These are phyloP conservation scores for Hystrix cristata DNA, from an alignment of 2,113 vertebrate genomes.

Conservation along the genomic window DNA sequence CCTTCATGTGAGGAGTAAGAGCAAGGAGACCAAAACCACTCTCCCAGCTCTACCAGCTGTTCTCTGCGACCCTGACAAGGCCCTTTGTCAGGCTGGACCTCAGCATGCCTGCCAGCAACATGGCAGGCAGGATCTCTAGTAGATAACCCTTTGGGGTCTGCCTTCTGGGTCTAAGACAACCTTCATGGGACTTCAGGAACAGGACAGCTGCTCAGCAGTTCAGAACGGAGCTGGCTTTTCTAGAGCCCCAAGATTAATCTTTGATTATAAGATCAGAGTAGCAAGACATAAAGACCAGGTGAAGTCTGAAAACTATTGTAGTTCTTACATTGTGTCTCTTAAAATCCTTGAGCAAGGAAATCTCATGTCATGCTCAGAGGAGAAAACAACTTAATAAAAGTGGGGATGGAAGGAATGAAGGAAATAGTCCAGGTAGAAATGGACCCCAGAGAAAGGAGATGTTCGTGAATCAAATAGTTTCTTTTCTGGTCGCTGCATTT, in stretches of 20 bases:
- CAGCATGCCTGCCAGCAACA: not conserved
- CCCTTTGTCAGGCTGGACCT: not conserved
- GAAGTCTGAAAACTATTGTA: not conserved
- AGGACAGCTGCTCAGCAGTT: too few species aligned
- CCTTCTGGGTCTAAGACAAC: rapidly evolving
- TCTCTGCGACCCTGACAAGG: not conserved
- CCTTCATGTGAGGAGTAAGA: not conserved
- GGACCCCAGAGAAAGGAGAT: slow-evolving; percentile 62
- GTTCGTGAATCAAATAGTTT: slow-evolving; percentile 56
- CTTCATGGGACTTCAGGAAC: not conserved
- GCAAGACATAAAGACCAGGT: rapidly evolving
- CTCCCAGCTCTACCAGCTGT: not conserved
- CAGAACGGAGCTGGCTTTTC: not conserved
- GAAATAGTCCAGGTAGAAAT: slow-evolving; percentile 70
- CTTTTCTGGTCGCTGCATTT: slow-evolving; percentile 49
- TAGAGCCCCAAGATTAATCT: not conserved
- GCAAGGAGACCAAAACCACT: not conserved
- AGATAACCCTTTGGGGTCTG: rapidly evolving
- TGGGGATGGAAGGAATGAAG: slow-evolving; percentile 41
- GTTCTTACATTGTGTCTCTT: slow-evolving; percentile 13
- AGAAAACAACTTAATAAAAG: slow-evolving; percentile 76
- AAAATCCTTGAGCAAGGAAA: slow-evolving; percentile 51
- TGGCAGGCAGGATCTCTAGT: not conserved
- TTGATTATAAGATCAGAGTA: not conserved
- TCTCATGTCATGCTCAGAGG: slow-evolving; percentile 58